Evolutionary conservation across 2,113 vertebrate genomes (phyloP).

Genomic region (Uria lomvia): DNA sequence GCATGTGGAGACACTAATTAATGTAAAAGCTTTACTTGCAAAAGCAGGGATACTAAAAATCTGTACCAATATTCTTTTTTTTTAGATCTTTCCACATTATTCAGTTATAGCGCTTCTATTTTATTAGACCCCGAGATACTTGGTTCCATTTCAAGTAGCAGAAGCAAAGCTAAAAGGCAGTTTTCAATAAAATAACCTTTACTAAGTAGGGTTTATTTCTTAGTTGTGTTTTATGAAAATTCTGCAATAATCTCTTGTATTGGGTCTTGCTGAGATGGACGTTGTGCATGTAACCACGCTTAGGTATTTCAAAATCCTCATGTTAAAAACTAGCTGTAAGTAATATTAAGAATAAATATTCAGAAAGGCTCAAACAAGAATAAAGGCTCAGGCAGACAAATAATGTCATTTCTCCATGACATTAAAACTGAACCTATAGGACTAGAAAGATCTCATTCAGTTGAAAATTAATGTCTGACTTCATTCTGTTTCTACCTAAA

Average conservation of each 20-base stretch:
- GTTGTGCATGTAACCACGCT: neutral
- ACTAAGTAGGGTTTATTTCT: neutral
- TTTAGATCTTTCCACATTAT: neutral
- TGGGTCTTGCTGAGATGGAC: neutral
- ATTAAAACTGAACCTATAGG: neutral
- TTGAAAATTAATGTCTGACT: neutral
- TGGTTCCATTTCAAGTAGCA: neutral
- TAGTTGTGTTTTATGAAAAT: neutral
- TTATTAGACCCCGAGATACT: neutral
- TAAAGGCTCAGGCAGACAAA: neutral
- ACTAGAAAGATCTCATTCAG: neutral
- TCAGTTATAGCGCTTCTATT: neutral
- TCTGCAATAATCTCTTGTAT: neutral
- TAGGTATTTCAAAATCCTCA: neutral
- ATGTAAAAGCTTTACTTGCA: conserved; percentile 5
- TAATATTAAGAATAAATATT: neutral
- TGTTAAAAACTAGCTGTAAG: neutral
- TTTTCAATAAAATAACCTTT: neutral
- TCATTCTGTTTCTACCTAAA: neutral
- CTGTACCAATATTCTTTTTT: neutral
- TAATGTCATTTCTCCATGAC: neutral
- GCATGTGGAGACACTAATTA: neutral
- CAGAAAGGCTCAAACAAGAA: neutral
- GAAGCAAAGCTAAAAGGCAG: neutral
- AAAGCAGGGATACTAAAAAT: neutral